Conservation (phyloP, 2,113 vertebrate species). For the Clinocottus analis region DNA sequence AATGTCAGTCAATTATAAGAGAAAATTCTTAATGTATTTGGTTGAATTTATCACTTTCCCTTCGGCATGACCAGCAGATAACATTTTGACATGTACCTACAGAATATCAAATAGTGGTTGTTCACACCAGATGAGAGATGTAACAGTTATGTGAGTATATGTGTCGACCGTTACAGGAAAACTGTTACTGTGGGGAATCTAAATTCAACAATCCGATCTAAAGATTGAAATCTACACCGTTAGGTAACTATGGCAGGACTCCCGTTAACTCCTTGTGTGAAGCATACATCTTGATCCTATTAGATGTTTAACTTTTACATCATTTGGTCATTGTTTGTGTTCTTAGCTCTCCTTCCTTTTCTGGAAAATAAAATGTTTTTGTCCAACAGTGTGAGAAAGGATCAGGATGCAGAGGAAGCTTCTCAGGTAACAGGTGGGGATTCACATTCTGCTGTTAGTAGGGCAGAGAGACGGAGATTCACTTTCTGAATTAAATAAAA, state of each 20-base stretch:
- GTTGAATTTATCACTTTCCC: constrained; percentile 2
- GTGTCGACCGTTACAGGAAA: not conserved
- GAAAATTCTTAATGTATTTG: not conserved
- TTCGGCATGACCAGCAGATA: not conserved
- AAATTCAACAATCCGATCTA: not conserved
- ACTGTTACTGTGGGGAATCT: not conserved
- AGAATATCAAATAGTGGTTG: not conserved
- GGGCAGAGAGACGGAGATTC: not conserved
- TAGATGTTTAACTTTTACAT: not conserved
- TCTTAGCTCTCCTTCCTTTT: not conserved
- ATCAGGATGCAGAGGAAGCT: not conserved
- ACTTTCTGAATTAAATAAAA: not conserved
- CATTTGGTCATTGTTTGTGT: not conserved
- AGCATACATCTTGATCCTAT: not conserved
- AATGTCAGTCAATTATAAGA: constrained; percentile 7
- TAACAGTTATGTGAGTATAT: not conserved
- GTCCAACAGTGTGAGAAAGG: not conserved
- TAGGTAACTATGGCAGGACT: not conserved
- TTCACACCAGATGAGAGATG: not conserved
- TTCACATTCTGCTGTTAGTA: not conserved
- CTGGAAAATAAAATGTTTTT: not conserved
- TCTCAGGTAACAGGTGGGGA: constrained; percentile 6
- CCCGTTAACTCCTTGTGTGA: not conserved
- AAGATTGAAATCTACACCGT: not conserved
- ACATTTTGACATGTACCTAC: not conserved